A percentile compares a stretch with the other conserved stretches of the same genome.
These are phyloP conservation scores for Podarcis cretensis DNA, from an alignment of 2,113 vertebrate species.

Conservation along the genomic window DNA sequence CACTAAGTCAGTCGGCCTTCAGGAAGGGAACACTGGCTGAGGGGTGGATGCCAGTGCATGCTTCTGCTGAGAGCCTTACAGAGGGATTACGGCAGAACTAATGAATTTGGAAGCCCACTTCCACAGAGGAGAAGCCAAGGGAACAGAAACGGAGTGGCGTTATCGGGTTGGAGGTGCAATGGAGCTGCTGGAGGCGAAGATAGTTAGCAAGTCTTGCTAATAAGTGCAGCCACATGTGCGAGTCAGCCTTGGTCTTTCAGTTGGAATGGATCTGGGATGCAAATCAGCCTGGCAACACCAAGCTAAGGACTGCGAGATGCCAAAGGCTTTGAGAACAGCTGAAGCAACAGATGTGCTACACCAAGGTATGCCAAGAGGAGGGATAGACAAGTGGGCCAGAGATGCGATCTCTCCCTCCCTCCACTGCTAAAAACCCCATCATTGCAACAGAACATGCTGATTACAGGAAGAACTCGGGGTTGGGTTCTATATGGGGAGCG, in stretches of 20 bases:
- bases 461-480: conserved; percentile 22
- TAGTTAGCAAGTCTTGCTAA: conserved; percentile 39
- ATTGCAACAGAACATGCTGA: conserved; percentile 12
- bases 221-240: conserved; percentile 57
- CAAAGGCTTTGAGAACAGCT: conserved; percentile 64
- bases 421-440: background rate
- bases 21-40: background rate
- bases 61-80: conserved; percentile 31
- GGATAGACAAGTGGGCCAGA: conserved; percentile 29
- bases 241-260: conserved; percentile 54
- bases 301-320: conserved; percentile 38
- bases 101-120: background rate
- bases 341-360: conserved; percentile 69
- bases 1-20: conserved; percentile 15
- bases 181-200: conserved; percentile 20
- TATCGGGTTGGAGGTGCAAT: background rate
- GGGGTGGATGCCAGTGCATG: background rate
- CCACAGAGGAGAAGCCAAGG: rapidly evolving
- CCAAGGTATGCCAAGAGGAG: conserved; percentile 57
- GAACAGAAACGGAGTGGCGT: conserved; percentile 12
- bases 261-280: conserved; percentile 51
- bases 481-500: conserved; percentile 37
- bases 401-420: conserved; percentile 2
- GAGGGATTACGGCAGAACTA: background rate
- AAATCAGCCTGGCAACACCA: conserved; percentile 62